Percentiles rank a stretch among this genome's conserved stretches.
Evolutionary conservation across 1,140 invertebrate genomes (phyloP).

Genomic region (Octopus sinensis): DNA sequence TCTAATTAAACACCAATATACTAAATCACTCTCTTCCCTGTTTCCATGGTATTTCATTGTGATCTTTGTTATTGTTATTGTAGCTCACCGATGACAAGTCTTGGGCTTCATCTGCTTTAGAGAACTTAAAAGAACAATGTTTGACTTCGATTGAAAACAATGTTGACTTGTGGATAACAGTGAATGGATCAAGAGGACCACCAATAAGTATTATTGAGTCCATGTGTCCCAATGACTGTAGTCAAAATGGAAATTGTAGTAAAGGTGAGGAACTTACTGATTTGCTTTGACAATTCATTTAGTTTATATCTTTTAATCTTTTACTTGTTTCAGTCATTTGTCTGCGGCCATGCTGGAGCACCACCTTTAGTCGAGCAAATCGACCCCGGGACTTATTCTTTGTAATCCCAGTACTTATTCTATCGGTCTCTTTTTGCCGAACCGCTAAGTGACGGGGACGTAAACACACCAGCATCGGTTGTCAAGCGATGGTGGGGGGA

Average conservation of each 20-base stretch:
- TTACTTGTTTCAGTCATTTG: not conserved
- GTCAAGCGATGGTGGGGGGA: no score
- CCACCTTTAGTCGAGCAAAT: no score
- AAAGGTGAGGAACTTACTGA: slow-evolving; percentile 11
- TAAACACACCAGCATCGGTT: no score
- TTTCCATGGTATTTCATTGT: no score
- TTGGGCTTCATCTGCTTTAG: slow-evolving; percentile 29
- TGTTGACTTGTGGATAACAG: slow-evolving; percentile 24
- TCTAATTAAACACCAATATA: no score
- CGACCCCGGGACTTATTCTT: no score
- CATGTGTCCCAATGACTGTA: slow-evolving; percentile 33
- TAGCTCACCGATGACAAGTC: slow-evolving; percentile 31
- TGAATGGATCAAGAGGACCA: slow-evolving; percentile 11
- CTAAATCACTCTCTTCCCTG: no score
- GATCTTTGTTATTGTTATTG: slow-evolving; percentile 5
- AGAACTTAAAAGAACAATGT: slow-evolving; percentile 32
- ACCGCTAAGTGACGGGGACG: no score
- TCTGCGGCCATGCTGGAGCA: not conserved
- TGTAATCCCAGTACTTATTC: no score
- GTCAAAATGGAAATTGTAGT: slow-evolving; percentile 26
- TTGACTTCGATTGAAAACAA: slow-evolving; percentile 19
- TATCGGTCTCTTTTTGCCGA: no score
- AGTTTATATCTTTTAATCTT: not conserved
- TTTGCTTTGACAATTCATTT: no score
- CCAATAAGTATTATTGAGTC: slow-evolving; percentile 16